Evolutionary conservation across 1,140 invertebrate species (phyloP).

Genomic region (Sminthurides bifidus): DNA sequence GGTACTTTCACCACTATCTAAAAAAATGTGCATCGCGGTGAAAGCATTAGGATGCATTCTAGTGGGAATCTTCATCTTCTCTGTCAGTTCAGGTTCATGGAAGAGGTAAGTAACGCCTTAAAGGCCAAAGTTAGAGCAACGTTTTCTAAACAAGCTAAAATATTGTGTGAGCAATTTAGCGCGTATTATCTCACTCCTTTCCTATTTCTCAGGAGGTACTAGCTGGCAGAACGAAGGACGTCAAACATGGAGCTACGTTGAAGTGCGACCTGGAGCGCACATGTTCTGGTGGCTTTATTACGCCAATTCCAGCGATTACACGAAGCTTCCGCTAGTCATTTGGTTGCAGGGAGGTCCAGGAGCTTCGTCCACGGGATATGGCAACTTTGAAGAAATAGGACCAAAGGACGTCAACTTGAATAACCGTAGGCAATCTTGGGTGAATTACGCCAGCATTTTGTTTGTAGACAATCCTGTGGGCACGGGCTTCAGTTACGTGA

Average conservation of each 20-base stretch:
- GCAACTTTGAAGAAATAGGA: slow-evolving; percentile 66
- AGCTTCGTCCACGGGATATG: slow-evolving; percentile 58
- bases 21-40: too few relatives aligned
- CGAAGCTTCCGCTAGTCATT: slow-evolving; percentile 55
- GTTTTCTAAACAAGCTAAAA: too few relatives aligned
- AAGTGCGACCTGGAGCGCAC: slow-evolving; percentile 54
- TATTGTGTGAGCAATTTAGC: too few relatives aligned
- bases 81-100: too few relatives aligned
- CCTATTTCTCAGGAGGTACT: background rate
- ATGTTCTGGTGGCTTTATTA: slow-evolving; percentile 78
- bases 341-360: slow-evolving; percentile 55
- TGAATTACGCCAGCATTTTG: slow-evolving; percentile 61
- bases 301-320: slow-evolving; percentile 44
- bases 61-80: too few relatives aligned
- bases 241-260: slow-evolving; percentile 55
- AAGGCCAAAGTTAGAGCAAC: too few relatives aligned
- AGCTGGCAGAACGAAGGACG: too few relatives aligned
- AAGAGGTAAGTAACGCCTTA: too few relatives aligned
- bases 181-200: background rate
- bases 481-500: slow-evolving; percentile 72
- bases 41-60: too few relatives aligned
- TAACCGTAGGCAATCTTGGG: slow-evolving; percentile 59
- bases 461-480: slow-evolving; percentile 84
- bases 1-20: too few relatives aligned
- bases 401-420: slow-evolving; percentile 53